phyloP scores from a whole-genome alignment of 2,797 vertebrate species.

The Alfaro cultratus region DNA sequence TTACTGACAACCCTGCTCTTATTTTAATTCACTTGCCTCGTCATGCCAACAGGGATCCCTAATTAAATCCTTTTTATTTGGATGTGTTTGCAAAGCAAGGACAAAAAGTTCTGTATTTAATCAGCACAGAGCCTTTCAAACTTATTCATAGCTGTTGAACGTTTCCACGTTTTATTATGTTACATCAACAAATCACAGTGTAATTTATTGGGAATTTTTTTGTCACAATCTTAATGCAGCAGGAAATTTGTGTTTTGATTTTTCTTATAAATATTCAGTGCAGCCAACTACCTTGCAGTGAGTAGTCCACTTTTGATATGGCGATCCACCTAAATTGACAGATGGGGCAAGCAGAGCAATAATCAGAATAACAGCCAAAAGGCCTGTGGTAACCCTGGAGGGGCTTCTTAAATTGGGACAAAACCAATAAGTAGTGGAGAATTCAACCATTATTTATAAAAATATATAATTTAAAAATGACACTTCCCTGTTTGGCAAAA shows the following conservation, averaged over 20 bases:
- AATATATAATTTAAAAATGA: neutral
- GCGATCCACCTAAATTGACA: neutral
- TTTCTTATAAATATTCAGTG: neutral
- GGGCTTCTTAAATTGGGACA: neutral
- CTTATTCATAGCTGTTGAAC: conserved; percentile 20
- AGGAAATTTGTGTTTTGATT: neutral
- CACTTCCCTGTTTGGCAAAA: neutral
- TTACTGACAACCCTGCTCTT: conserved; percentile 39
- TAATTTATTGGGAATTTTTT: neutral
- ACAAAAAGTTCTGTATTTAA: conserved; percentile 39
- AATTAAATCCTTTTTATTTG: conserved; percentile 64
- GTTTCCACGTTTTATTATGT: neutral
- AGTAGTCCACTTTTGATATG: neutral
- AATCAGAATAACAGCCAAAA: neutral
- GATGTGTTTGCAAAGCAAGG: conserved; percentile 62
- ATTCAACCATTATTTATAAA: neutral
- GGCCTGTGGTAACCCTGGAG: neutral
- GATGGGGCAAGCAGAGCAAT: neutral
- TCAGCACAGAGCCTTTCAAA: conserved; percentile 45
- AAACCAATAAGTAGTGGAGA: neutral
- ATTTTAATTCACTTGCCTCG: conserved; percentile 47
- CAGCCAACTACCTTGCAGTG: neutral
- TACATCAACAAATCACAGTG: neutral
- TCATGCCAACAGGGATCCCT: conserved; percentile 57
- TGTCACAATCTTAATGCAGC: neutral